Evolutionary conservation across 1,140 invertebrate species (phyloP).

Genomic region (Helicoverpa zea): DNA sequence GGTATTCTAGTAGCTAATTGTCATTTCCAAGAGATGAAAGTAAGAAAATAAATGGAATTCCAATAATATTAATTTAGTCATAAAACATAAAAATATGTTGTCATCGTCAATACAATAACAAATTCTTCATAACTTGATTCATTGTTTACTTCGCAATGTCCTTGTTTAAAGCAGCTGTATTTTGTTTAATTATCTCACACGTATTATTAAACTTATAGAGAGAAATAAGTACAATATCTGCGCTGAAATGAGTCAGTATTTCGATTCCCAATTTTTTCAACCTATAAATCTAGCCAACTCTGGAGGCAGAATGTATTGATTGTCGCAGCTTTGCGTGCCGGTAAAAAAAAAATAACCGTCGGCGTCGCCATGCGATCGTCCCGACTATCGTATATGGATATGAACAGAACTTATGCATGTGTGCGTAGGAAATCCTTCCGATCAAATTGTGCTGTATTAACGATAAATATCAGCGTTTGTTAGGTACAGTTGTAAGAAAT

Average conservation of each 20-base stretch:
- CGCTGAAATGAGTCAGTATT: neutral
- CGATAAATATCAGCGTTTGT: neutral
- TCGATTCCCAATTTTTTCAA: neutral
- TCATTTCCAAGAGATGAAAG: too few relatives aligned
- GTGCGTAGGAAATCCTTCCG: conserved; percentile 43
- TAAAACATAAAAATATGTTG: neutral
- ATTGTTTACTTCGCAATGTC: conserved; percentile 7
- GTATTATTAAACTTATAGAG: neutral
- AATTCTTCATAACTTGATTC: conserved; percentile 6
- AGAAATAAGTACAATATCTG: too few relatives aligned
- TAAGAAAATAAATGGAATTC: too few relatives aligned
- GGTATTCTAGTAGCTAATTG: too few relatives aligned
- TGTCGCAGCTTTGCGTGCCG: neutral
- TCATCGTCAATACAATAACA: neutral
- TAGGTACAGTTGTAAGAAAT: neutral
- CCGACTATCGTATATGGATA: conserved; percentile 17
- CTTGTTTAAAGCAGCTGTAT: neutral
- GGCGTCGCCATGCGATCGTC: conserved; percentile 5
- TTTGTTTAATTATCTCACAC: neutral
- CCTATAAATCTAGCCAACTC: neutral
- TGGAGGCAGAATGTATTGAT: conserved; percentile 21
- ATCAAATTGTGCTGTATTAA: conserved; percentile 1
- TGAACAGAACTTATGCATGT: conserved; percentile 30
- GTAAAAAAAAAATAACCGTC: conserved; percentile 37
- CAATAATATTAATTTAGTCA: neutral